A percentile compares a stretch with the other conserved stretches of the same genome.
phyloP scores from a whole-genome alignment of 2,113 vertebrate genomes.

The Sceloporus undulatus region DNA sequence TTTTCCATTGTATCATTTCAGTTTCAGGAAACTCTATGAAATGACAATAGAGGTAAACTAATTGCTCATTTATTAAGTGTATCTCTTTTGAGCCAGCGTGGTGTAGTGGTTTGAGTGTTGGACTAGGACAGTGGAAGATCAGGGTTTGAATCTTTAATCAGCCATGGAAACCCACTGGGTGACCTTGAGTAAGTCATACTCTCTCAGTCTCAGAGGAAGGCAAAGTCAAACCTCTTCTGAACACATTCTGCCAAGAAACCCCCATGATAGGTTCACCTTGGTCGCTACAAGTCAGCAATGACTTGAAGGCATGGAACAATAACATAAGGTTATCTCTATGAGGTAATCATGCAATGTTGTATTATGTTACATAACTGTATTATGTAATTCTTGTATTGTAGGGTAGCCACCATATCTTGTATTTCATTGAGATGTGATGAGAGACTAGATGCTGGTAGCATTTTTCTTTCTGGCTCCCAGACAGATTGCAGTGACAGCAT shows the following conservation, averaged over 20 bases:
- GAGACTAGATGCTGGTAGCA: background rate
- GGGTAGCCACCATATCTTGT: background rate
- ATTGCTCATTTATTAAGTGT: background rate
- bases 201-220: too few relatives aligned
- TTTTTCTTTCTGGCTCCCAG: conserved; percentile 27
- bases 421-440: background rate
- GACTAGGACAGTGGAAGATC: too few relatives aligned
- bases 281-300: too few relatives aligned
- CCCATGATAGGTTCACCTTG: too few relatives aligned
- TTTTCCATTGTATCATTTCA: background rate
- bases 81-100: too few relatives aligned
- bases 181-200: too few relatives aligned
- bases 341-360: background rate
- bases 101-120: too few relatives aligned
- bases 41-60: background rate
- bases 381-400: background rate
- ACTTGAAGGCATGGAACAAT: too few relatives aligned
- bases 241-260: too few relatives aligned
- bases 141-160: too few relatives aligned
- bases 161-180: too few relatives aligned
- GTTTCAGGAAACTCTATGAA: background rate
- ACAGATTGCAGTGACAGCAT: conserved; percentile 13
- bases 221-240: too few relatives aligned
- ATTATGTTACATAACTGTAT: background rate
- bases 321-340: background rate